Evolutionary conservation across 2,797 vertebrate species (phyloP), one percentile per base, ranked within the genome.

Genomic region (Caiman crocodilus): DNA sequence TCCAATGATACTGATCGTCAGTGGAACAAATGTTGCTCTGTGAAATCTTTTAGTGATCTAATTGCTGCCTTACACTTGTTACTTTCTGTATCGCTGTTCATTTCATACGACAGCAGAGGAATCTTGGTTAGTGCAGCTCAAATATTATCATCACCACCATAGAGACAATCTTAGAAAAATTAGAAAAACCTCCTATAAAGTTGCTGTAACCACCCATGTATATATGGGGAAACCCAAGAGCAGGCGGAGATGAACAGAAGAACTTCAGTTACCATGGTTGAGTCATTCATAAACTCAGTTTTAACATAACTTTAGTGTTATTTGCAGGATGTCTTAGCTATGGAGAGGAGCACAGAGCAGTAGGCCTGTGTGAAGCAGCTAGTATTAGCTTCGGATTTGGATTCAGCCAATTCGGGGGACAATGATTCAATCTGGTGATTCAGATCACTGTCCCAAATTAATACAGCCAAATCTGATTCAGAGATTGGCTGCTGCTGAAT

Each of bases 201-300:
- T 88, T 89, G 79, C 60, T 64, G 23, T 69, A 75, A 78, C 78
- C 64, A 60, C 18, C 78, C 64, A 60, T 18, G 67, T 85, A 42
- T 57, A 32, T 76, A 58, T 63, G 56, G 30, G 61, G 63, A 21
- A 86, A 91, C 28, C 81, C 60, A 89, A 50, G 71, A 87, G 86
- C 83, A 91, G 91, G 88, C 7, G 0, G 76, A 87, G 50, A 93
- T 85, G 84, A 94, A 94, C 61, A 69, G 85, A 90, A 96, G 93
- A 94, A 89, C 63, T 94, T 93, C 86, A 94, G 92, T 95, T 76
- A 76, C 90, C 94, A 93, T 94, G 96, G 95, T 91, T 76, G 95
- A 96, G 91, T 95, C 77, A 65, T 79, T 84, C 84, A 56, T 78
- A 90, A 75, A 83, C 30, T 91, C 85, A 71, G 20, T 85, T 87